Conservation (phyloP, 2,113 vertebrate species). For the Austrofundulus limnaeus region DNA sequence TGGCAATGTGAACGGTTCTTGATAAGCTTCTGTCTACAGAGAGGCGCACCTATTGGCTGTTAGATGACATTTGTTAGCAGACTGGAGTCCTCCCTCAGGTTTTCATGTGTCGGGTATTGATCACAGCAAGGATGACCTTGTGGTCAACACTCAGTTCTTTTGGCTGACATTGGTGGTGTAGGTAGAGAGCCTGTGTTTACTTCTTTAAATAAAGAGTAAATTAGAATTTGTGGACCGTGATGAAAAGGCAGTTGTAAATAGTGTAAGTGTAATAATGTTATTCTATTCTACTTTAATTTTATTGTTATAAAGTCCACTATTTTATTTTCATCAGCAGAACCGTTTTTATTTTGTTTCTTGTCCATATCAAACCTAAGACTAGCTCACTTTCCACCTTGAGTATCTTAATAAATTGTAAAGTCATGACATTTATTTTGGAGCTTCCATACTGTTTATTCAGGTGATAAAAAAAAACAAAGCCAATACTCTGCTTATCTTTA, state of each 20-base stretch:
- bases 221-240: slow-evolving; percentile 4
- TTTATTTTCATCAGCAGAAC: not conserved
- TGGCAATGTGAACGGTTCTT: slow-evolving; percentile 10
- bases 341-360: not conserved
- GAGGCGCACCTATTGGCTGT: slow-evolving; percentile 11
- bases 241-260: not conserved
- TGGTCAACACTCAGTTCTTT: slow-evolving; percentile 6
- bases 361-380: not conserved
- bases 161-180: slow-evolving; percentile 4
- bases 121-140: slow-evolving; percentile 14
- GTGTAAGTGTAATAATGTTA: too few relatives aligned
- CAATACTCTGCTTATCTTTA: slow-evolving; percentile 25
- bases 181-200: not conserved
- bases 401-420: not conserved
- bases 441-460: not conserved
- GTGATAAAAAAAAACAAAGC: not conserved
- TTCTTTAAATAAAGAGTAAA: not conserved
- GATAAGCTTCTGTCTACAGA: slow-evolving; percentile 11
- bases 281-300: not conserved
- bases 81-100: slow-evolving; percentile 6
- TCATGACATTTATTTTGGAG: not conserved
- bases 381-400: not conserved
- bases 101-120: slow-evolving; percentile 18
- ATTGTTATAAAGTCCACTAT: not conserved
- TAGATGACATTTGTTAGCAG: slow-evolving; percentile 27